These are phyloP conservation scores for Ptilonorhynchus violaceus DNA, from an alignment of 2,113 vertebrate species.

Conservation along the genomic window DNA sequence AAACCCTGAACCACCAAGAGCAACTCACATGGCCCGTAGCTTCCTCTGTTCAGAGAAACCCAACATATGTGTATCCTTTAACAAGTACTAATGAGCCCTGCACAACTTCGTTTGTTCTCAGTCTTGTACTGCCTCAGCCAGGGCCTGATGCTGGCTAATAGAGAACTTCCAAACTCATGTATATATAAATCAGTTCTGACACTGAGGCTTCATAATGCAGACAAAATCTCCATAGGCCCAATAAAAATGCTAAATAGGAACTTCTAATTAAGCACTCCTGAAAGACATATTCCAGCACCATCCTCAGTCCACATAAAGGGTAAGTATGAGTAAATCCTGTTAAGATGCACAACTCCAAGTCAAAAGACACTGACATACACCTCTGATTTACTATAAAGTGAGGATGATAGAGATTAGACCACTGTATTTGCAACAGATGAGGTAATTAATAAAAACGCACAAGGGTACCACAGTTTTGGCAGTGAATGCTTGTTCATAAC, in stretches of 20 bases:
- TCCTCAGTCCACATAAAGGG: background rate
- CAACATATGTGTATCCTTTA: fast-evolving
- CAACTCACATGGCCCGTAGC: background rate
- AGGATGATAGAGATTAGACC: background rate
- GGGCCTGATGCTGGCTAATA: background rate
- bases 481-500: background rate
- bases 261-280: background rate
- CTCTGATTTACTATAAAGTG: background rate
- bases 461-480: background rate
- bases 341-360: background rate
- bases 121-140: background rate
- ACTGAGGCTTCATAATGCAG: background rate
- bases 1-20: background rate
- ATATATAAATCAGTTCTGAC: background rate
- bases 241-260: background rate
- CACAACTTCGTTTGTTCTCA: background rate
- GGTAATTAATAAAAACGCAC: background rate
- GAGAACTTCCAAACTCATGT: background rate
- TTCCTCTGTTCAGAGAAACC: background rate
- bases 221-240: background rate
- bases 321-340: background rate
- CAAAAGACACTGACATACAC: background rate
- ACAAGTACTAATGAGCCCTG: background rate
- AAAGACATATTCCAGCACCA: background rate
- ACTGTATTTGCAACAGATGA: background rate